A percentile compares a stretch with the other conserved stretches of the same genome.
Evolutionary conservation across 2,113 vertebrate species (phyloP).

Genomic region (Spermophilus dauricus): DNA sequence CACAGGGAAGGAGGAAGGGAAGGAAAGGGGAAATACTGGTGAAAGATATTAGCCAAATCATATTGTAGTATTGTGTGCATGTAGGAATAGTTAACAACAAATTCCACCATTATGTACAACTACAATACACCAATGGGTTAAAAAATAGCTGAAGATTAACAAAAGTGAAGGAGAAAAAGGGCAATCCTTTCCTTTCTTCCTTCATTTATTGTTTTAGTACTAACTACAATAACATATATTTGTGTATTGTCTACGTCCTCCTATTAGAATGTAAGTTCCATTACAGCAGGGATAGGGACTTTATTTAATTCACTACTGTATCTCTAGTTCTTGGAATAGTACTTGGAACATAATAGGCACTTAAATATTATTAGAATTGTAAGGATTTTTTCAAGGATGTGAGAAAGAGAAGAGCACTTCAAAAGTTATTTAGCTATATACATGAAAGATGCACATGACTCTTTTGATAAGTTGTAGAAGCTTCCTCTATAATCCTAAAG

Average conservation of each 20-base stretch:
- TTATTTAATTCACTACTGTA: background rate
- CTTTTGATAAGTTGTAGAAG: background rate
- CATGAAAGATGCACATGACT: background rate
- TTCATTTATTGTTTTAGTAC: background rate
- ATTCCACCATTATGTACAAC: too few relatives aligned
- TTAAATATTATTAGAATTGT: constrained; percentile 46
- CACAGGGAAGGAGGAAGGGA: too few relatives aligned
- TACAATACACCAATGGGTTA: too few relatives aligned
- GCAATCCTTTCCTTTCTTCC: background rate
- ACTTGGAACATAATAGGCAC: background rate
- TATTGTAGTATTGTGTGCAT: too few relatives aligned
- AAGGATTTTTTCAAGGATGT: background rate
- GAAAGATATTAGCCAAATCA: too few relatives aligned
- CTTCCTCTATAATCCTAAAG: background rate
- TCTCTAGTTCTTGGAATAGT: constrained; percentile 24
- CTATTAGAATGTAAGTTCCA: background rate
- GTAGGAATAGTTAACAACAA: too few relatives aligned
- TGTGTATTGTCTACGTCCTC: background rate
- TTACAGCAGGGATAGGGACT: background rate
- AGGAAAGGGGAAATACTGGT: too few relatives aligned
- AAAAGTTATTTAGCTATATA: constrained; percentile 19
- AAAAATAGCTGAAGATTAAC: background rate
- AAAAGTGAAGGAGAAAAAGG: background rate
- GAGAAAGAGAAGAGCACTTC: background rate
- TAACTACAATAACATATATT: background rate